Evolutionary conservation across 2,113 vertebrate species (phyloP).

Genomic region (Helogale parvula): DNA sequence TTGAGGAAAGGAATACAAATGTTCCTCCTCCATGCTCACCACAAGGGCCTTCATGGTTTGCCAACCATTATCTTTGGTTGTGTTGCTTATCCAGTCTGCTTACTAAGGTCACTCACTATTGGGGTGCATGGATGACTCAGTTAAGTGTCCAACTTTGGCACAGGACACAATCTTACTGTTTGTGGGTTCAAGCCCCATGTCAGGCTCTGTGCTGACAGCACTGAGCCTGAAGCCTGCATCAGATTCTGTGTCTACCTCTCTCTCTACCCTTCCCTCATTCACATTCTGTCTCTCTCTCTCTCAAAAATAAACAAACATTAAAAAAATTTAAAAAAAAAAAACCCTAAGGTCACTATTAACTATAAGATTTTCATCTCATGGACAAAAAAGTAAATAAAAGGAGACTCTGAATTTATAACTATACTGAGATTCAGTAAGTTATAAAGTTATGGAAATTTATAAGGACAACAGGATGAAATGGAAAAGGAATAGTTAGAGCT

Average conservation of each 20-base stretch:
- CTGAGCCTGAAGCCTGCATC: too few species aligned
- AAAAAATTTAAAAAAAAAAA: too few species aligned
- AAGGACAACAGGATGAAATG: not conserved
- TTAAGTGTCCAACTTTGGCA: too few species aligned
- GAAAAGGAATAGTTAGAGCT: not conserved
- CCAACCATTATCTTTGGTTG: not conserved
- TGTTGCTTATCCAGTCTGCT: not conserved
- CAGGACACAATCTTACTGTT: too few species aligned
- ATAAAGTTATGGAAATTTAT: not conserved
- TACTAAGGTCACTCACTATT: not conserved
- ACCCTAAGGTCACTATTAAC: not conserved
- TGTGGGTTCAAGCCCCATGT: too few species aligned
- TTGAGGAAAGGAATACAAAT: not conserved
- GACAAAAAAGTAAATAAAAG: not conserved
- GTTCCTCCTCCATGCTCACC: rapidly evolving
- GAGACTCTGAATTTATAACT: not conserved
- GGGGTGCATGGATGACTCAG: too few species aligned
- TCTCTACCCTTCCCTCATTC: too few species aligned
- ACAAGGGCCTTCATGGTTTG: not conserved
- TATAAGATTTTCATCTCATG: not conserved
- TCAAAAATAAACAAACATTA: too few species aligned
- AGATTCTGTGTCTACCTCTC: too few species aligned
- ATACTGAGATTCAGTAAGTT: not conserved
- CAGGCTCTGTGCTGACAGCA: too few species aligned
- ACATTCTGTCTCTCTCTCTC: too few species aligned